Percentiles rank a stretch among this genome's conserved stretches.
phyloP scores from a whole-genome alignment of 2,113 vertebrate genomes.

The Myanophis thanlyinensis region DNA sequence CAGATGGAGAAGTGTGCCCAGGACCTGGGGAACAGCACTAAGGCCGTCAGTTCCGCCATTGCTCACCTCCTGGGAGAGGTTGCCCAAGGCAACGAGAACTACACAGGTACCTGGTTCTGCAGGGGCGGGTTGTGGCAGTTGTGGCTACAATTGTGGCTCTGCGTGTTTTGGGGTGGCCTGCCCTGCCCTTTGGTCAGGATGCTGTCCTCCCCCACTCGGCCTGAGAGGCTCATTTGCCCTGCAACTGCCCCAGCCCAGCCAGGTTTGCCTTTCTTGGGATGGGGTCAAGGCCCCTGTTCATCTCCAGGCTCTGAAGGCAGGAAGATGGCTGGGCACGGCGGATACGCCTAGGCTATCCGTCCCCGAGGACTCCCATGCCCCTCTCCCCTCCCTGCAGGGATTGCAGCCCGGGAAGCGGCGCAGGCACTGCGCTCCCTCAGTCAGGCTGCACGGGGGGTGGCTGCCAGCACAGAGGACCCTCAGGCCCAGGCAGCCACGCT shows the following conservation, averaged over 20 bases:
- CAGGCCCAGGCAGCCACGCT: slow-evolving; percentile 83
- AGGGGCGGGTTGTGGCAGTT: not conserved
- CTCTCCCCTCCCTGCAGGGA: slow-evolving; percentile 69
- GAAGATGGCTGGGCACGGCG: not conserved
- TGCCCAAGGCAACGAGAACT: slow-evolving; percentile 97
- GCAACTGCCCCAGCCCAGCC: not conserved
- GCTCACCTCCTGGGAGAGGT: slow-evolving; percentile 92
- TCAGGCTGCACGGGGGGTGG: slow-evolving; percentile 87
- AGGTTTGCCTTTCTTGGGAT: too few relatives aligned
- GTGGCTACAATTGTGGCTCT: not conserved
- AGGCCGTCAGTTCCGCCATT: slow-evolving; percentile 91
- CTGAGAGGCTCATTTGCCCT: not conserved
- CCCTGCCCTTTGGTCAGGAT: not conserved
- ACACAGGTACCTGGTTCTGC: slow-evolving; percentile 78
- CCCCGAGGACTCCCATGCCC: not conserved
- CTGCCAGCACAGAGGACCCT: slow-evolving; percentile 79
- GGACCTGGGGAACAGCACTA: slow-evolving; percentile 92
- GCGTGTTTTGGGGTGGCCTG: too few relatives aligned
- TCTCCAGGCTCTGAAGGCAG: not conserved
- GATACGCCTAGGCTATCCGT: not conserved
- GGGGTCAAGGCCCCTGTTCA: not conserved
- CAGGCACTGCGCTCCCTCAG: slow-evolving; percentile 88
- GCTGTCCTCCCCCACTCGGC: not conserved
- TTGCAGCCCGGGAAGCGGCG: slow-evolving; percentile 92
- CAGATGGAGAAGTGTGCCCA: slow-evolving; percentile 95